Conservation (phyloP, 2,888 invertebrate species). For the Lasiommata megera region DNA sequence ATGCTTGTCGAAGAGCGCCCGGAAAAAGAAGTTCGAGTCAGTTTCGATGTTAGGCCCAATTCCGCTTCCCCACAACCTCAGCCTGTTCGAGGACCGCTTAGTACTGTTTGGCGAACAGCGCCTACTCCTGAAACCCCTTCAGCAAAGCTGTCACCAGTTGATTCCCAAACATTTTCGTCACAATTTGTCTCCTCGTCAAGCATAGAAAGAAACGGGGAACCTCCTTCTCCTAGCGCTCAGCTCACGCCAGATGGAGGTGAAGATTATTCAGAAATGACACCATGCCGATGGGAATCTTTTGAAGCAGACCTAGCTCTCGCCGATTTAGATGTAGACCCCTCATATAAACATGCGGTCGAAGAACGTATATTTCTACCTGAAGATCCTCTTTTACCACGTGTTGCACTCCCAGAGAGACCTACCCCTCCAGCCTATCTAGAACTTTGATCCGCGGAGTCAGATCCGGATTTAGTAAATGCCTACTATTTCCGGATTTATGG, state of each 20-base stretch:
- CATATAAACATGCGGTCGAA: constrained; percentile 83
- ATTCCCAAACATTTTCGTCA: constrained; percentile 83
- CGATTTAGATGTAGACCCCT: constrained; percentile 83
- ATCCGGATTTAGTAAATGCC: constrained; percentile 65
- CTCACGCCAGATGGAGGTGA: constrained; percentile 80
- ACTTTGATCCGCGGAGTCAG: constrained; percentile 76
- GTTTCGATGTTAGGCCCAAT: constrained; percentile 65
- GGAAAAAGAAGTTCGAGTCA: constrained; percentile 73
- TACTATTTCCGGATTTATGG: constrained; percentile 56
- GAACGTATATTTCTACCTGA: constrained; percentile 83
- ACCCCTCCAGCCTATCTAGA: constrained; percentile 80
- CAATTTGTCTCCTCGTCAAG: constrained; percentile 81
- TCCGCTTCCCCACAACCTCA: constrained; percentile 60
- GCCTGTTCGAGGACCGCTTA: constrained; percentile 68
- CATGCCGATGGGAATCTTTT: constrained; percentile 83
- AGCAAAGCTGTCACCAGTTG: constrained; percentile 82
- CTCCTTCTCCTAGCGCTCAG: constrained; percentile 80
- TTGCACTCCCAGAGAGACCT: constrained; percentile 78
- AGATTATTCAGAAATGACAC: constrained; percentile 65
- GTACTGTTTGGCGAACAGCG: constrained; percentile 70
- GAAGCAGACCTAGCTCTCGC: constrained; percentile 83
- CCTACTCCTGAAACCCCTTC: constrained; percentile 86
- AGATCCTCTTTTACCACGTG: constrained; percentile 78
- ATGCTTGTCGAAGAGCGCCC: constrained; percentile 73
- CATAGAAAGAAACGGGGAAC: constrained; percentile 69